phyloP scores from a whole-genome alignment of 37 sponge, comb jelly and placozoan genomes.

The Mnemiopsis leidyi region DNA sequence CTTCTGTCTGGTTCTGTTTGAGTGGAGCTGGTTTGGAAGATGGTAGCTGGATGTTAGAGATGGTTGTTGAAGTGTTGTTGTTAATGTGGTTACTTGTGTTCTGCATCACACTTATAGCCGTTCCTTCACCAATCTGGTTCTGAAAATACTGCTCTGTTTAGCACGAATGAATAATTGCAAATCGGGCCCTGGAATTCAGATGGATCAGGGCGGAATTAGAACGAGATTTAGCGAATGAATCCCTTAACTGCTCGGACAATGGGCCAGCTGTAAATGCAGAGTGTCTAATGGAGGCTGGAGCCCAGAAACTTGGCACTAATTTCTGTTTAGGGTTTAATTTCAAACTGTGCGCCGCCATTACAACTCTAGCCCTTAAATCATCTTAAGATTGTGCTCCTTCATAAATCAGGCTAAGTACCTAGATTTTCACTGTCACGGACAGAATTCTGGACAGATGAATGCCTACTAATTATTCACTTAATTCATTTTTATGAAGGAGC shows the following conservation, averaged over 20 bases:
- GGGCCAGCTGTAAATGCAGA: background rate
- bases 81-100: no score
- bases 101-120: background rate
- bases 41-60: background rate
- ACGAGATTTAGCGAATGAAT: background rate
- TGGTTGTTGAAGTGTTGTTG: no score
- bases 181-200: background rate
- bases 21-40: background rate
- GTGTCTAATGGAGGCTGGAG: background rate
- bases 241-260: background rate
- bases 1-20: no score
- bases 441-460: background rate
- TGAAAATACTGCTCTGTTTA: background rate
- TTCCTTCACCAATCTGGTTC: background rate
- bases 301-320: background rate
- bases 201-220: background rate
- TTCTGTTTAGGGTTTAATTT: background rate
- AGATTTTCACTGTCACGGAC: background rate
- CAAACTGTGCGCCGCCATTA: background rate
- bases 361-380: background rate
- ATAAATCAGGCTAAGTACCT: background rate
- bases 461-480: background rate
- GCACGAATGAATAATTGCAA: background rate
- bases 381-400: background rate
- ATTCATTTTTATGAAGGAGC: background rate